These are phyloP conservation scores for Melipona quadrifasciata DNA, from an alignment of 1,140 invertebrate species.

Conservation along the genomic window DNA sequence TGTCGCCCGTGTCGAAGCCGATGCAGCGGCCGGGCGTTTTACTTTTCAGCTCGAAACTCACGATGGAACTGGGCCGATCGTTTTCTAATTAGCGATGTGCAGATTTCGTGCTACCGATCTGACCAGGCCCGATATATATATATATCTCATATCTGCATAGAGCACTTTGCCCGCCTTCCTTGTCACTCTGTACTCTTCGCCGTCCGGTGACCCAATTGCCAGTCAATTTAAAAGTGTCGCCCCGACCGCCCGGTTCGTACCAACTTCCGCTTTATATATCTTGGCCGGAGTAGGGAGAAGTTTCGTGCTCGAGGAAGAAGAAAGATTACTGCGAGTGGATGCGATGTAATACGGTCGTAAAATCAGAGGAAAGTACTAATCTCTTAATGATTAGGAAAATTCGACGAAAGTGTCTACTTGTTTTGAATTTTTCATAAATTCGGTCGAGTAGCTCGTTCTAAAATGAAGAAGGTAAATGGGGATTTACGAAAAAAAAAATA, in stretches of 20 bases:
- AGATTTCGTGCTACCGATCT: background rate
- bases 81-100: conserved; percentile 8
- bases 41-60: background rate
- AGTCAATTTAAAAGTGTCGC: conserved; percentile 16
- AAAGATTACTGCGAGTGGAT: background rate
- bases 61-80: conserved; percentile 29
- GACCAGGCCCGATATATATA: background rate
- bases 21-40: background rate
- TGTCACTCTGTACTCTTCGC: background rate
- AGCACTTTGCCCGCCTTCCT: background rate
- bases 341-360: no score
- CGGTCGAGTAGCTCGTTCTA: background rate
- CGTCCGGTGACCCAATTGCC: conserved; percentile 28
- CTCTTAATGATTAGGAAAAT: background rate
- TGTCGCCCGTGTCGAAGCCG: conserved; percentile 8
- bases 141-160: background rate
- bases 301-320: background rate
- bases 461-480: no score
- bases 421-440: background rate
- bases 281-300: background rate
- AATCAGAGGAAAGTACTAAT: background rate
- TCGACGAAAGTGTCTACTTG: background rate
- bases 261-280: background rate
- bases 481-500: no score
- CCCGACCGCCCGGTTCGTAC: background rate